Evolutionary conservation across 2,797 vertebrate genomes (phyloP).

Genomic region (Xenopus petersii): DNA sequence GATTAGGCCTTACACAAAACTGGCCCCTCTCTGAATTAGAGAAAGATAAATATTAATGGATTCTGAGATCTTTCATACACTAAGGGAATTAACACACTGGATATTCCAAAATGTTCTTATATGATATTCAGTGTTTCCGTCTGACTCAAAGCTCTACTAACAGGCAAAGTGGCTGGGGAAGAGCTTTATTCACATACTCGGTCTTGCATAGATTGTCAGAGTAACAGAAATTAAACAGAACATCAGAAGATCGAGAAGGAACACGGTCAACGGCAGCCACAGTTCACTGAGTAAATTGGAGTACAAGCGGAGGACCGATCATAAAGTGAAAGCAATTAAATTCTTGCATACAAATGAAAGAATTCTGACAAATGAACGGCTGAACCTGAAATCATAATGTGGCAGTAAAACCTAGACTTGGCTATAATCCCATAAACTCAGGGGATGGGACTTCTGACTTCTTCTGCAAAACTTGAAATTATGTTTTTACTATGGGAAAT

Average conservation of each 20-base stretch:
- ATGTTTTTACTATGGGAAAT: too few relatives aligned
- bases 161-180: neutral
- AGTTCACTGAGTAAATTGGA: conserved; percentile 36
- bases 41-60: neutral
- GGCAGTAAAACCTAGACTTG: neutral
- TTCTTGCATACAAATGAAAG: conserved; percentile 11
- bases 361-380: conserved; percentile 27
- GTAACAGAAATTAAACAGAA: conserved; percentile 30
- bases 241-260: conserved; percentile 29
- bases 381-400: conserved; percentile 30
- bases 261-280: conserved; percentile 21
- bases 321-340: conserved; percentile 37
- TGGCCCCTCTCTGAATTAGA: neutral
- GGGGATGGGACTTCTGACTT: neutral
- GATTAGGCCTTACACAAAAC: too few relatives aligned
- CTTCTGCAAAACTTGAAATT: neutral
- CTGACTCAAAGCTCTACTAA: neutral
- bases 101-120: neutral
- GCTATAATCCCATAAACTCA: neutral
- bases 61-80: too few relatives aligned
- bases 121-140: neutral
- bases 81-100: neutral
- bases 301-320: conserved; percentile 24
- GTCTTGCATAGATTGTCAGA: conserved; percentile 11
- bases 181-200: neutral